Conservation (phyloP, 2,797 vertebrate species). For the Chelidonichthys spinosus region DNA sequence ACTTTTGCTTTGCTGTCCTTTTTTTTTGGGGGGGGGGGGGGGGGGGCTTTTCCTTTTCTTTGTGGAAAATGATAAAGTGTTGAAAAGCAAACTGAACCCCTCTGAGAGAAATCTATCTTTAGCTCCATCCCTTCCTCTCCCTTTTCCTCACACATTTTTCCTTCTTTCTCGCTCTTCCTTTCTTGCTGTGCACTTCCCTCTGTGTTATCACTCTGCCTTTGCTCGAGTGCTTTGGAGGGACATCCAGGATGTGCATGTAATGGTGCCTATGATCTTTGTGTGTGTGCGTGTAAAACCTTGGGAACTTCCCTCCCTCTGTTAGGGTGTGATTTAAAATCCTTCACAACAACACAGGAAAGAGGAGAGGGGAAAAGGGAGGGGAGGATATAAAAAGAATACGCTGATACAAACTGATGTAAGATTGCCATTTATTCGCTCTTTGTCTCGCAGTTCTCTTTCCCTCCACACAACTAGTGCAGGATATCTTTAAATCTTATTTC, state of each 20-base stretch:
- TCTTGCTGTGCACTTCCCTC: constrained; percentile 20
- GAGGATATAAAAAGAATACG: background rate
- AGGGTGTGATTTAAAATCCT: constrained; percentile 44
- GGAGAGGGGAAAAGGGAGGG: constrained; percentile 5
- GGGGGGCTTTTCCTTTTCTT: constrained; percentile 27
- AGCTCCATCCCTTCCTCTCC: constrained; percentile 42
- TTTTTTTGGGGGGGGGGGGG: background rate
- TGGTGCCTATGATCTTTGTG: constrained; percentile 10
- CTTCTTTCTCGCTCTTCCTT: constrained; percentile 15
- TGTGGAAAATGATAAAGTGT: constrained; percentile 41
- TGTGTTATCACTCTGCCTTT: constrained; percentile 12
- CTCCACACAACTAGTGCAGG: background rate
- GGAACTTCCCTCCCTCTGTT: constrained; percentile 57
- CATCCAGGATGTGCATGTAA: constrained; percentile 61
- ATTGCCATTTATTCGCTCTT: background rate
- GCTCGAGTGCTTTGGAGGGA: constrained; percentile 26
- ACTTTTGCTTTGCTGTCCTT: background rate
- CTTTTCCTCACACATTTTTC: constrained; percentile 27
- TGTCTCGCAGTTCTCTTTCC: background rate
- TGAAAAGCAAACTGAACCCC: constrained; percentile 52
- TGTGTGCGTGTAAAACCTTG: constrained; percentile 41
- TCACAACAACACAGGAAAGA: constrained; percentile 44
- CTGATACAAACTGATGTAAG: constrained; percentile 21
- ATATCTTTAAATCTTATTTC: background rate
- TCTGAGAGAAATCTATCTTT: constrained; percentile 63